Base-by-base conservation (phyloP, 2,797 vertebrate species). In the Chaetophractus vellerosus region DNA sequence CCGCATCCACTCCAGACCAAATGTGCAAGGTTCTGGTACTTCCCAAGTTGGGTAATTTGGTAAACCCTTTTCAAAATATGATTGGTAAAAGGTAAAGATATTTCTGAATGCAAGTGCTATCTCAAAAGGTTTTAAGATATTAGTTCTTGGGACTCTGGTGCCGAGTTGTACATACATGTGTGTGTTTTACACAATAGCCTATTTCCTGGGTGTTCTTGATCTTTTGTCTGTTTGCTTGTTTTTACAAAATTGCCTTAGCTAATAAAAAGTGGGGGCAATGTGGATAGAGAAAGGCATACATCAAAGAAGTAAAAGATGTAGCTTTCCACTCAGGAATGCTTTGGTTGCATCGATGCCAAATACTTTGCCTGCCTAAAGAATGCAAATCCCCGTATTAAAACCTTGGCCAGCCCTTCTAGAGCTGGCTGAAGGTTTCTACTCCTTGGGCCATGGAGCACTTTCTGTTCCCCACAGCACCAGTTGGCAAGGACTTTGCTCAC, bases 371-470 rank as follows among this genome's bases (percentile, higher is more conserved):
- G 79, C 72, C 66, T 50, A 38, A 55, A 91, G 61, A 93, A 82
- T 31, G 74, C 84, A 87, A 75, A 38, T 81, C 64, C 36, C 87
- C 68, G 23, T 19, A 14, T 24, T 24, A 28, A 88, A 94, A 81
- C 91, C 50, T 76, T 64, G 61, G 90, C 86, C 85, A 91, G 63
- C 72, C 72, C 68, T 92, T 84, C 76, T 59, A 1, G 12, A 72
- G 45, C 66, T 94, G 93, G 86, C 95, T 94, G 82, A 16, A 82
- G 95, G 59, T 86, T 55, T 52, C 50, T 45, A 26, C 38, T 88
- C 75, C 68, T 55, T 48, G 52, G 79, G 84, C 86, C 89, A 82
- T 48, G 48, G 71, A 76, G 80, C 89, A 75, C 82, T 86, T 75
- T 81, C 78, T 36, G 52, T 78, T 81, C 76, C 88, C 87, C 36